Conservation (phyloP, 2,113 vertebrate species). For the Chinchilla lanigera region DNA sequence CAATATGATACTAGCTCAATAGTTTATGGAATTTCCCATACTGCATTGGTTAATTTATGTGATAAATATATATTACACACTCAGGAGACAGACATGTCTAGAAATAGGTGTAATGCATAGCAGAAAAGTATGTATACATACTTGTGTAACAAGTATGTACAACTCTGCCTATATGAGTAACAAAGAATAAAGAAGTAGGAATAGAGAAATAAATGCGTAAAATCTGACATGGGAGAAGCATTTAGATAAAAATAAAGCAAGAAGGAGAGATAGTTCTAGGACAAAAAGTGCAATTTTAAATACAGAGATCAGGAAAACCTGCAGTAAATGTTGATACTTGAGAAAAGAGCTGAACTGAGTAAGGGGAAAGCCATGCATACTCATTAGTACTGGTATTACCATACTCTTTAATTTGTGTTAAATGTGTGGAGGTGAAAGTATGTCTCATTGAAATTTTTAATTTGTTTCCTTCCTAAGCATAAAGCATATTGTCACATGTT, state of each 20-base stretch:
- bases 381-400: neutral
- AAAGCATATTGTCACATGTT: neutral
- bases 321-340: neutral
- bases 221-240: neutral
- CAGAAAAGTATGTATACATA: no score
- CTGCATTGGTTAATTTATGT: neutral
- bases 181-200: neutral
- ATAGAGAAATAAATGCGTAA: neutral
- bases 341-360: neutral
- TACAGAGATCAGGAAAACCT: neutral
- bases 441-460: neutral
- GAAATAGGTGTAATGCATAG: neutral
- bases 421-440: neutral
- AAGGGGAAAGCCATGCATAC: neutral
- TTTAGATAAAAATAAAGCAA: conserved; percentile 39
- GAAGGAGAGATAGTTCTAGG: neutral
- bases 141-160: neutral
- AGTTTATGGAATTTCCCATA: neutral
- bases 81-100: neutral
- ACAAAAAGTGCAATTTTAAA: neutral
- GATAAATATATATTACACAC: neutral
- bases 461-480: neutral
- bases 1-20: neutral
- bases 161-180: neutral
- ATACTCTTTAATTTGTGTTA: neutral